Evolutionary conservation across 2,113 vertebrate species (phyloP).

Genomic region (Lonchura striata): DNA sequence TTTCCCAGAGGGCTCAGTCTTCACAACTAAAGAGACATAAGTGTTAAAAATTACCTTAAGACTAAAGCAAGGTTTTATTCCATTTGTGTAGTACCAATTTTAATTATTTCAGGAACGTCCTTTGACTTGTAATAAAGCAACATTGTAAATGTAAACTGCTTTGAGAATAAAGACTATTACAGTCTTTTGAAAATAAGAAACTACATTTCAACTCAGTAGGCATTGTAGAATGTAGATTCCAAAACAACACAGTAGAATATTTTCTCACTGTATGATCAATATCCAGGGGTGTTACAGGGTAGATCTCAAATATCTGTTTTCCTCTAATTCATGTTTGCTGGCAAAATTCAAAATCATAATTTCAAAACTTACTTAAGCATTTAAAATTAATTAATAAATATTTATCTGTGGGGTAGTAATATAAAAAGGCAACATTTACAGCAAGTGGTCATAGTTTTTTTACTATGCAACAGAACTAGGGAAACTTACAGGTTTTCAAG

Average conservation of each 20-base stretch:
- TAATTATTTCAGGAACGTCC: background rate
- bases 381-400: background rate
- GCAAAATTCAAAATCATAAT: background rate
- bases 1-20: background rate
- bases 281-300: background rate
- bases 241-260: background rate
- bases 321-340: background rate
- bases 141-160: background rate
- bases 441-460: background rate
- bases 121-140: background rate
- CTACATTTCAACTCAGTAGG: background rate
- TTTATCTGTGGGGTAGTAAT: background rate
- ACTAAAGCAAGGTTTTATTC: slow-evolving; percentile 18
- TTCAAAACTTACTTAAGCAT: background rate
- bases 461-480: background rate
- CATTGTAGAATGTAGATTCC: background rate
- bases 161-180: background rate
- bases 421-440: background rate
- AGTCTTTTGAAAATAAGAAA: background rate
- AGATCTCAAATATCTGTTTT: background rate
- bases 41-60: background rate
- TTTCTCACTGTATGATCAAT: background rate
- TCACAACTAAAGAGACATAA: slow-evolving; percentile 43
- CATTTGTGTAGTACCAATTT: background rate
- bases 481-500: background rate